Base-by-base conservation (phyloP, 2,797 vertebrate genomes). In the Thalassophryne amazonica region DNA sequence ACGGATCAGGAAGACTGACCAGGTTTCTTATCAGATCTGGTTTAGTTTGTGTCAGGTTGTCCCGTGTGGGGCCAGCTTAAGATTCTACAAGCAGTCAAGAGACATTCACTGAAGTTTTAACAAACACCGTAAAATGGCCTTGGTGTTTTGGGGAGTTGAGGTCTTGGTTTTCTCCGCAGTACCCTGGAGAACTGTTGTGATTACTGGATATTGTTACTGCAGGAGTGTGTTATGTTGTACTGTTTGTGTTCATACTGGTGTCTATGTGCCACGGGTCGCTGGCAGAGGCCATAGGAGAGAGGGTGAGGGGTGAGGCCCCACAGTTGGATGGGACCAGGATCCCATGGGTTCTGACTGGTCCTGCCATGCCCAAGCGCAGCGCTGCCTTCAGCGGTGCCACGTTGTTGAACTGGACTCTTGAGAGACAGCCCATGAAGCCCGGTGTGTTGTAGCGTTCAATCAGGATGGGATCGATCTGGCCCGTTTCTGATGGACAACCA, bases 251-350 rank as follows among this genome's bases (percentile, higher is more conserved):
- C 60, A 64, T 90, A 99, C 96, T 95, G 66, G 94, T 91, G 57
- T 96, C 92, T 35, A 93, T 67, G 69, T 96, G 93, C 97, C 96
- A 99, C 0, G 95, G 95, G 80, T 99, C 94, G 0, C 92, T 93
- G 27, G 91, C 92, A 0, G 92, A 90, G 1, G 92, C 91, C 91
- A 97, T 92, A 41, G 95, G 94, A 13, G 94, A 91, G 54, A 98
- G 93, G 27, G 93, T 98, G 49, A 96, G 87, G 0, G 97, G 96
- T n/a, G 93, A 93, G 1, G 96, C 94, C 40, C 97, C 97, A 9
- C 97, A 99, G 82, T 99, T 99, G 62, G 97, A 99, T 28, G 97
- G 94, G 16, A 99, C 94, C 57, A 99, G 87, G 25, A 96, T 93
- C 7, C 97, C 97, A 52, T 95, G 92, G 30, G 93, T 79, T 72